A percentile compares a stretch with the other conserved stretches of the same genome.
phyloP scores from a whole-genome alignment of 2,113 vertebrate species.

The Pao palembangensis region DNA sequence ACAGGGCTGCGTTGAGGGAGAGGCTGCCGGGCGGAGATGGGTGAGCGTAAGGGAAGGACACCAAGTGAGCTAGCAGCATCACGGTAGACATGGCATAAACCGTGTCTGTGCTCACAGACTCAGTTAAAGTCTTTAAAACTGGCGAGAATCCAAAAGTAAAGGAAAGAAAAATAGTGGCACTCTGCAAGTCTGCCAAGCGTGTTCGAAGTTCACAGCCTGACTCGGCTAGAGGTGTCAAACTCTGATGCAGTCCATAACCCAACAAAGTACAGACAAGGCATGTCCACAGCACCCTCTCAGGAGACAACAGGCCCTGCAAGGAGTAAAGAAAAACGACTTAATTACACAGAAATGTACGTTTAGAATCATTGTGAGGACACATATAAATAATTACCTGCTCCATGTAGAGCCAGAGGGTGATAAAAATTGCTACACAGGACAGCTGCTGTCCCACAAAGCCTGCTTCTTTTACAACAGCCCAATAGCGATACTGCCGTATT shows the following conservation, averaged over 20 bases:
- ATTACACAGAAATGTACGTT: not conserved
- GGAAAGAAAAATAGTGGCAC: slow-evolving; percentile 83
- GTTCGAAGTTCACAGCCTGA: slow-evolving; percentile 70
- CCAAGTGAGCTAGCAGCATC: slow-evolving; percentile 93
- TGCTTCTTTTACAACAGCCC: slow-evolving; percentile 88
- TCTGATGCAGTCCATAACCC: slow-evolving; percentile 84
- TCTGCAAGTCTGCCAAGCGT: slow-evolving; percentile 87
- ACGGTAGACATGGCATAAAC: slow-evolving; percentile 93
- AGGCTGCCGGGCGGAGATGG: slow-evolving; percentile 89
- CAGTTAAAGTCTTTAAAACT: slow-evolving; percentile 90
- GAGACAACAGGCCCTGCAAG: slow-evolving; percentile 71
- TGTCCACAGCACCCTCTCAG: slow-evolving; percentile 77
- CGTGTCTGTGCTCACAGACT: slow-evolving; percentile 95
- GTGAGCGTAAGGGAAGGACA: slow-evolving; percentile 88
- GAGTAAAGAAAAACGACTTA: not conserved
- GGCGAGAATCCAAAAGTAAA: slow-evolving; percentile 97
- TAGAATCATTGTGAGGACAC: not conserved
- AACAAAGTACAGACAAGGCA: slow-evolving; percentile 78
- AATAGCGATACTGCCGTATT: slow-evolving; percentile 84
- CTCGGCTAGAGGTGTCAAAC: slow-evolving; percentile 65
- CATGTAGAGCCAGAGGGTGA: slow-evolving; percentile 93
- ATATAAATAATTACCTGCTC: slow-evolving; percentile 73
- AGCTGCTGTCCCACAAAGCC: slow-evolving; percentile 89
- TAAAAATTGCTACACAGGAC: slow-evolving; percentile 90
- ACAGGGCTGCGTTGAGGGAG: slow-evolving; percentile 94